Percentiles rank a stretch among this genome's conserved stretches.
These are phyloP conservation scores for Pogonognathellus flavescens DNA, from an alignment of 1,140 invertebrate species.

Conservation along the genomic window DNA sequence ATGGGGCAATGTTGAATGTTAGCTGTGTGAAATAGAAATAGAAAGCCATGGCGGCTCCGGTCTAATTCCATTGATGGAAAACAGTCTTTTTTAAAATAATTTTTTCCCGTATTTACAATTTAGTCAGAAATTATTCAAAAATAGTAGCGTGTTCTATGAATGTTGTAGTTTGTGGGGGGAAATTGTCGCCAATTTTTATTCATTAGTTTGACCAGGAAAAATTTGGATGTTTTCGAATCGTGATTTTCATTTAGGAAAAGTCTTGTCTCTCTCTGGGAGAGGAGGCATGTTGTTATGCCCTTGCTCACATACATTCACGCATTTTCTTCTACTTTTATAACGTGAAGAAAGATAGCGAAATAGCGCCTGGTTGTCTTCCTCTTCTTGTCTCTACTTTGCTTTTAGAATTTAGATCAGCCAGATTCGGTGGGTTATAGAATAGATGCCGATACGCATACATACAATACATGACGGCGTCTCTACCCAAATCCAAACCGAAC, in stretches of 20 bases:
- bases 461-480: no score
- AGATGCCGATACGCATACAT: no score
- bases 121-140: constrained; percentile 52
- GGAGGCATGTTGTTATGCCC: constrained; percentile 29
- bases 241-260: not conserved
- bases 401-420: no score
- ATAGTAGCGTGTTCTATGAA: not conserved
- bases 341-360: no score
- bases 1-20: constrained; percentile 41
- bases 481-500: no score
- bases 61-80: not conserved
- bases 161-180: not conserved
- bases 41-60: constrained; percentile 41
- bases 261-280: constrained; percentile 9
- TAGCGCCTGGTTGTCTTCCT: no score
- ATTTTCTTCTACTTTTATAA: constrained; percentile 14
- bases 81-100: not conserved
- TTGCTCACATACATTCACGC: constrained; percentile 4
- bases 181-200: not conserved
- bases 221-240: not conserved
- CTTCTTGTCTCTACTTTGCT: no score
- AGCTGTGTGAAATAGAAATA: constrained; percentile 3
- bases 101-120: not conserved
- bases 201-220: constrained; percentile 28
- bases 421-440: no score